Percentiles rank a stretch among this genome's conserved stretches.
These are phyloP conservation scores for Galago senegalensis DNA, from an alignment of 2,797 vertebrate genomes.

Conservation along the genomic window DNA sequence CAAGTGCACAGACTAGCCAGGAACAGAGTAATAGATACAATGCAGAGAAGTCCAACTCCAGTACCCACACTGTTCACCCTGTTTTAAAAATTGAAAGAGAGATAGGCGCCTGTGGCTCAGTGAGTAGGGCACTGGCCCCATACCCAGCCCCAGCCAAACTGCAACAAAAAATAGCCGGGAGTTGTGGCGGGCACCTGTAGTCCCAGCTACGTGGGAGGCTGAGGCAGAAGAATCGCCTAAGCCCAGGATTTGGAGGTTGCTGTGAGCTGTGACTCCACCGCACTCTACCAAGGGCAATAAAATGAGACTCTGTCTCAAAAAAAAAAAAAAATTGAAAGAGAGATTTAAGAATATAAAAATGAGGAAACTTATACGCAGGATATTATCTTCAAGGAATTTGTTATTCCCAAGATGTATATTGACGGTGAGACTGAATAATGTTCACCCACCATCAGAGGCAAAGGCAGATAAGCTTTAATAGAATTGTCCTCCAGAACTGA, in stretches of 20 bases:
- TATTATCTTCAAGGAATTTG: background rate
- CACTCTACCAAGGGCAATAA: too few species aligned
- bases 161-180: too few species aligned
- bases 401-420: background rate
- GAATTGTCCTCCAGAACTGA: background rate
- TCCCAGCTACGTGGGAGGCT: too few species aligned
- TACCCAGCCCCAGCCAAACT: too few species aligned
- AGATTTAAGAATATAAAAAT: background rate
- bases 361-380: background rate
- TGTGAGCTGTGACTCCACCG: too few species aligned
- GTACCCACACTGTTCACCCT: background rate
- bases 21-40: accelerated
- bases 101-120: too few species aligned
- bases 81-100: background rate
- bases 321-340: background rate
- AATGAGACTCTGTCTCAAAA: too few species aligned
- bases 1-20: background rate
- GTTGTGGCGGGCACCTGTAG: too few species aligned
- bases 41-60: background rate
- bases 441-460: background rate
- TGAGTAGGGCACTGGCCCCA: too few species aligned
- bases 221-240: too few species aligned
- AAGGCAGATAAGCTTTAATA: background rate
- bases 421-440: background rate
- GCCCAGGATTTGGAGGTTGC: too few species aligned